Evolutionary conservation across 2,888 invertebrate species (phyloP).

Genomic region (Eilema sororculum): DNA sequence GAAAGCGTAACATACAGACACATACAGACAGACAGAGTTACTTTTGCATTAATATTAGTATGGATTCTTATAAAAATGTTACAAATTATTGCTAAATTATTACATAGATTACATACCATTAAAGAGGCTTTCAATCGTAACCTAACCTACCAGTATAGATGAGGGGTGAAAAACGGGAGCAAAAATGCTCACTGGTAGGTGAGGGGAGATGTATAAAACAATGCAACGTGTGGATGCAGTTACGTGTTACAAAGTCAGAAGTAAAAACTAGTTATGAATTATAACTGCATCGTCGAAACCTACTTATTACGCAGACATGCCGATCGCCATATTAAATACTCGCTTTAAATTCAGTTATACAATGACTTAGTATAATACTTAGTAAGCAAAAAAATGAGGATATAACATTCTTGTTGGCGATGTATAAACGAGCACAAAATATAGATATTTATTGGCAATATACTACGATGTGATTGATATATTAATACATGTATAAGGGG

Average conservation of each 20-base stretch:
- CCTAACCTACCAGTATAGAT: too few species aligned
- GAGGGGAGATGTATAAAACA: background rate
- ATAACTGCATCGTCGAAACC: slow-evolving; percentile 22
- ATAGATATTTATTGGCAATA: background rate
- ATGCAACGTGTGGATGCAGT: background rate
- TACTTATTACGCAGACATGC: slow-evolving; percentile 38
- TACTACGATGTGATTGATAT: background rate
- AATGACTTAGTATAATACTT: slow-evolving; percentile 2
- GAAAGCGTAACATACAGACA: too few species aligned
- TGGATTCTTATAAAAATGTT: too few species aligned
- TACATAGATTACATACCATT: too few species aligned
- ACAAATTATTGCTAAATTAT: too few species aligned
- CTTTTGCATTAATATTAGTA: too few species aligned
- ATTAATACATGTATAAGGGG: too few species aligned
- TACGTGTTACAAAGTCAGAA: background rate
- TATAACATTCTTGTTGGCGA: background rate
- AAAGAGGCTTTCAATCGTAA: too few species aligned
- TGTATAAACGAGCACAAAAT: background rate
- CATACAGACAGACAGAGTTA: too few species aligned
- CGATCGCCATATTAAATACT: slow-evolving; percentile 6
- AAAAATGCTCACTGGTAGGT: too few species aligned
- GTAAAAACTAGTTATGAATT: slow-evolving; percentile 1
- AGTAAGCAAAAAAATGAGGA: slow-evolving; percentile 2
- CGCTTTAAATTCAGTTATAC: slow-evolving; percentile 18
- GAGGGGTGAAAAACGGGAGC: too few species aligned